A percentile compares a stretch with the other conserved stretches of the same genome.
These are phyloP conservation scores for Dasypolia templi DNA, from an alignment of 2,888 invertebrate species.

Conservation along the genomic window DNA sequence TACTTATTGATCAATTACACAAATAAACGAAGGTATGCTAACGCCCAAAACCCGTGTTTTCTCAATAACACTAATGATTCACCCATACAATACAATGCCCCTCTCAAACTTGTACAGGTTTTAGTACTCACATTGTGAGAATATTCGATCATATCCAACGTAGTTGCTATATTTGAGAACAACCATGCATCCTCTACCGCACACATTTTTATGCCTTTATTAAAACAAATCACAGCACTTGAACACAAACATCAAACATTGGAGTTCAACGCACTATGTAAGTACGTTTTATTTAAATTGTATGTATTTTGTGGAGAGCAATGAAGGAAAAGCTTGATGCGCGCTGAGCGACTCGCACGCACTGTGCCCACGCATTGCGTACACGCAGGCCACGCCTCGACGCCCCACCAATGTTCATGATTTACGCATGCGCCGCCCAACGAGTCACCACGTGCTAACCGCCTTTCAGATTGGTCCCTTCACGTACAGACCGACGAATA, in stretches of 20 bases:
- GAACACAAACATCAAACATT: constrained; percentile 61
- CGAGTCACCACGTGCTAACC: constrained; percentile 72
- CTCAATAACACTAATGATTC: constrained; percentile 43
- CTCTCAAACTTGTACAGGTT: constrained; percentile 32
- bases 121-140: constrained; percentile 74
- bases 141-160: constrained; percentile 75
- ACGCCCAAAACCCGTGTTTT: constrained; percentile 28
- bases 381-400: constrained; percentile 81
- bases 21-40: constrained; percentile 38
- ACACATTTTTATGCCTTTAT: constrained; percentile 72
- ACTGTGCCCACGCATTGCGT: constrained; percentile 86
- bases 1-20: constrained; percentile 35
- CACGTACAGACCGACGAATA: constrained; percentile 77
- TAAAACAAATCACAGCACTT: constrained; percentile 63
- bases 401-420: constrained; percentile 72
- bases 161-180: constrained; percentile 73
- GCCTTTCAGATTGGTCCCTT: constrained; percentile 87
- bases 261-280: constrained; percentile 65
- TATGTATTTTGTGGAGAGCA: constrained; percentile 56
- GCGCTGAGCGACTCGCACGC: constrained; percentile 82
- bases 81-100: constrained; percentile 31
- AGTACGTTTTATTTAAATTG: constrained; percentile 51
- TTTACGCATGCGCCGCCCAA: constrained; percentile 77
- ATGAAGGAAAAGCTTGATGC: constrained; percentile 67
- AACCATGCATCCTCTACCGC: constrained; percentile 75